Base-by-base conservation (phyloP, 2,888 invertebrate genomes). In the Altica lythri region DNA sequence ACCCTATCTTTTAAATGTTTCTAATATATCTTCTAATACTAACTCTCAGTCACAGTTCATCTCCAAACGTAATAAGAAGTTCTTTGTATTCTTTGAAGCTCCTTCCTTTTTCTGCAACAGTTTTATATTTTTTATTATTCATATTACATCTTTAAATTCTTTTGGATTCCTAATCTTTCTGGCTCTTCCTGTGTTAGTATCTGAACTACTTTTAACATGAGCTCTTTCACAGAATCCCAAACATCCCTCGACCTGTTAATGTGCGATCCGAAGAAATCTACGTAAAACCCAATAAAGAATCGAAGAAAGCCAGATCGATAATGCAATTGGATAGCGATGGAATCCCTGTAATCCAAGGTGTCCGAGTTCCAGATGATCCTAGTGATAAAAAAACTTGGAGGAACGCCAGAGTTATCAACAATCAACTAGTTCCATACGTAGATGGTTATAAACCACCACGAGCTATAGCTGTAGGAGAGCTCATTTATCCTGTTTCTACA, bases 381-480 rank as follows among this genome's bases (percentile, higher is more conserved):
- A 90, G 91, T 68, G 75, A 77, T 16, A 63, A 62, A 1, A 89
- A 89, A 71, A 88, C 86, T 0, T 93, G 92, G 92, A 81, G 93
- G 48, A 93, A 93, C 74, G 93, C 92, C 0, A 81, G 92, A 59
- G 92, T 93, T 9, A 89, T 93, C 37, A 92, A 93, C 68, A 90
- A 90, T 48, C 86, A 90, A 72, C 75, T 93, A 43, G 80, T 89
- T 37, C 88, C 89, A 12, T 88, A 89, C 65, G 87, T 87, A 40
- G 83, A 85, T 66, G 86, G 84, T 4, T 85, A 86, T 61, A 81
- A 81, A 56, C 85, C 86, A 42, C 83, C 85, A 1, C 83, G 81
- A 59, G 83, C 83, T 38, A 79, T 83, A 13, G 79, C 83, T 1
- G 77, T 83, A 49, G 81, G 82, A 0, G 81, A 84, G 59, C 76